These are phyloP conservation scores for Smittia aterrima DNA, from an alignment of 2,888 invertebrate genomes.

Conservation along the genomic window DNA sequence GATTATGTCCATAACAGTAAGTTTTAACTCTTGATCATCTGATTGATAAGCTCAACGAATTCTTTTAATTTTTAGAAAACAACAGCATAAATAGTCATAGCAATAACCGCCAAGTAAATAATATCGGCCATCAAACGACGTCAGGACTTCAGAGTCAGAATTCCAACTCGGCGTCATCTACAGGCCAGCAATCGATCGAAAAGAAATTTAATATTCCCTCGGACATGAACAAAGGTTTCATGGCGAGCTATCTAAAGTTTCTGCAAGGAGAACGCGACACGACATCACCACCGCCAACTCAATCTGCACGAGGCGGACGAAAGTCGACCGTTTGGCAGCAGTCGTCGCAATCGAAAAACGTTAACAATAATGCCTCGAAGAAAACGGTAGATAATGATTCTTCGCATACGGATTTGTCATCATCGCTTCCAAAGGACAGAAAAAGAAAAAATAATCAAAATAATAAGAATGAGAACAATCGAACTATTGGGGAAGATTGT, in stretches of 20 bases:
- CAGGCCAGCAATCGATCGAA: conserved; percentile 58
- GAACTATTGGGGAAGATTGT: conserved; percentile 45
- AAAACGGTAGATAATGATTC: conserved; percentile 8
- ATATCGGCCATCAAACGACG: conserved; percentile 42
- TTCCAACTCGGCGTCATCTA: conserved; percentile 51
- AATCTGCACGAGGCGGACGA: conserved; percentile 61
- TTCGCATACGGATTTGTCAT: neutral
- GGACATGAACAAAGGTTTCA: conserved; percentile 71
- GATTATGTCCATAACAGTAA: conserved; percentile 8
- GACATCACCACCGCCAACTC: conserved; percentile 66
- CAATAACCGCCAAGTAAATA: conserved; percentile 32
- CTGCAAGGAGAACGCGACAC: conserved; percentile 78
- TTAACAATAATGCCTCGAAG: conserved; percentile 54
- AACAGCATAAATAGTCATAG: conserved; percentile 39
- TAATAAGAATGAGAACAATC: conserved; percentile 41
- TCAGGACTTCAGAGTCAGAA: conserved; percentile 43
- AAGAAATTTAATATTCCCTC: conserved; percentile 62
- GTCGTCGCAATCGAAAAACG: conserved; percentile 50
- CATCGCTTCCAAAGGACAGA: conserved; percentile 44
- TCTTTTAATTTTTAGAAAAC: conserved; percentile 22
- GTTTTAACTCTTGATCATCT: neutral
- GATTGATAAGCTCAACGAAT: neutral
- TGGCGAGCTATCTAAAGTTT: conserved; percentile 85
- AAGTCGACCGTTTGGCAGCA: conserved; percentile 56
- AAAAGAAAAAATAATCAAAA: conserved; percentile 43